Conservation (phyloP, 1,140 invertebrate genomes). For the Mya arenaria region DNA sequence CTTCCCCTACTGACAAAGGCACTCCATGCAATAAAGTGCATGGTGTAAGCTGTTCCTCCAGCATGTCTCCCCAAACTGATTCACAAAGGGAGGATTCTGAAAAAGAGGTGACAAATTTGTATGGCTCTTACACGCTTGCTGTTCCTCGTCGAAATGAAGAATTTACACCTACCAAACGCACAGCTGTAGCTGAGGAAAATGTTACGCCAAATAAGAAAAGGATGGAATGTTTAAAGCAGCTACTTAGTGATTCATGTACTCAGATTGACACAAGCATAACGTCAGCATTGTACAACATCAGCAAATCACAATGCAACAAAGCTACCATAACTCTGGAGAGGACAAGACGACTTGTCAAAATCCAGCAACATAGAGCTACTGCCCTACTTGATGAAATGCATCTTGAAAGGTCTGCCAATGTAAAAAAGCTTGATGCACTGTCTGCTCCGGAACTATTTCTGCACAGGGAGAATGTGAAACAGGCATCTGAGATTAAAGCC, state of each 20-base stretch:
- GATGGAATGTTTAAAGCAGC: conserved; percentile 2
- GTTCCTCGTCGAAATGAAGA: background rate
- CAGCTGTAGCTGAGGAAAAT: background rate
- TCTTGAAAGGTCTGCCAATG: conserved; percentile 1
- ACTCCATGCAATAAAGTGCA: background rate
- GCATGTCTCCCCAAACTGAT: background rate
- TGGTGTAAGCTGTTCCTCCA: no score
- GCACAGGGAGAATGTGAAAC: conserved; percentile 10
- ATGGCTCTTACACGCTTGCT: conserved; percentile 1
- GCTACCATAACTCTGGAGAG: conserved; percentile 14
- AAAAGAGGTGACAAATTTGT: no score
- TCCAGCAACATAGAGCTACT: background rate
- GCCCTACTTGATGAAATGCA: conserved; percentile 7
- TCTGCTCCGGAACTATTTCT: conserved; percentile 1
- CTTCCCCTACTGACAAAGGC: no score
- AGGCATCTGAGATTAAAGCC: conserved; percentile 1
- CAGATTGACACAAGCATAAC: conserved; percentile 7
- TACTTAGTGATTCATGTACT: conserved; percentile 1
- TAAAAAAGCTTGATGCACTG: no score
- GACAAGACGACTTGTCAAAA: conserved; percentile 2
- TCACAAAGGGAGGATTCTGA: conserved; percentile 4
- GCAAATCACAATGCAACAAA: conserved; percentile 1
- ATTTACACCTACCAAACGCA: background rate
- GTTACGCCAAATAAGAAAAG: background rate
- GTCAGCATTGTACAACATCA: conserved; percentile 4